Base-by-base conservation (phyloP, 1,140 invertebrate genomes). In the Melanaphis sacchari region DNA sequence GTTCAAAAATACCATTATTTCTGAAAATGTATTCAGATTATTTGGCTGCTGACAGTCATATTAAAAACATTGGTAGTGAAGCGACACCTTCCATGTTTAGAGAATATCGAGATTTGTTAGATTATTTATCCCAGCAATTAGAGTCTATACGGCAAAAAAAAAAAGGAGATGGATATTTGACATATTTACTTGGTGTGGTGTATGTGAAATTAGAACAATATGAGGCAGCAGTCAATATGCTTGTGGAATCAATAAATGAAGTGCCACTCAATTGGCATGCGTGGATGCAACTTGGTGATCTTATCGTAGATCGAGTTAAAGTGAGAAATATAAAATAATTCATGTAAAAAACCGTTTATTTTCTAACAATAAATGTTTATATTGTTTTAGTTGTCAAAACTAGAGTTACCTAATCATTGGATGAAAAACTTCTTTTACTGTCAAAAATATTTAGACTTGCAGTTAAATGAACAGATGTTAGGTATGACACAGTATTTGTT, bases 371-470 rank as follows among this genome's bases (percentile, higher is more conserved):
- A 7, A 38, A 31, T 43, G 5, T 43, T 43, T 76, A 18, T 9
- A 49, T 89, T 15, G 11, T 89, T 89, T 52, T 8, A 88, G 54
- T 90, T 94, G 8, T 43, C 89, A 54, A 93, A 91, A 31, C 49
- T 90, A 38, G 89, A 94, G 94, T 95, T 99, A 46, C 98, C 98
- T 1, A 96, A 97, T 94, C 98, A 99, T 95, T 99, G 99, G 99
- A 98, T 99, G 96, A 98, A 98, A 95, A 96, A 98, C 93, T 98
- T 99, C 94, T 99, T 99, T 95, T 95, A 98, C 93, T 98, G 97
- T 9, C 98, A 99, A 95, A 97, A 98, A 76, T 99, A 98, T 95
- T 96, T 99, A 85, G 98, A 99, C 95, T 95, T 99, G 88, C 98
- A 99, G 94, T 96, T 98, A 46, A 97, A 98, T 94, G 98, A 99